Percentiles rank a stretch among this genome's conserved stretches.
Evolutionary conservation across 1,140 invertebrate genomes (phyloP).

Genomic region (Amyelois transitella): DNA sequence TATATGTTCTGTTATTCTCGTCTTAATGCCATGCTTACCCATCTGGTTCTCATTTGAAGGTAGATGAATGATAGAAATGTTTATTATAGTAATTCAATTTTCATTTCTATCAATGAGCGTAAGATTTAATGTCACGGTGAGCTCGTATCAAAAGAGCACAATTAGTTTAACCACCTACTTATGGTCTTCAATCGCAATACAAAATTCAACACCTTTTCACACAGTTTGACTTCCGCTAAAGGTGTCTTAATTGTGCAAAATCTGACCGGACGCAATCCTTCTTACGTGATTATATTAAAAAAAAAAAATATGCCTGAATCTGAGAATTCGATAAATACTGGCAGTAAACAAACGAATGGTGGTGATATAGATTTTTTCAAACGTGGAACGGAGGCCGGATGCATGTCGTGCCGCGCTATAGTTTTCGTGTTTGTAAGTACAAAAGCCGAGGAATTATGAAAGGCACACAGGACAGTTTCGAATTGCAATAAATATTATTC

Average conservation of each 20-base stretch:
- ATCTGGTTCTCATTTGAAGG: no score
- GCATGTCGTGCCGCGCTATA: constrained; percentile 33
- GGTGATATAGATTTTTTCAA: not conserved
- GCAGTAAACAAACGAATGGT: not conserved
- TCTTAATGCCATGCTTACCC: no score
- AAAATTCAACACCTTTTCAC: constrained; percentile 1
- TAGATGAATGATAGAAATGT: no score
- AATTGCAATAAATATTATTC: constrained; percentile 60
- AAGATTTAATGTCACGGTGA: no score
- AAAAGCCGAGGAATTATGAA: constrained; percentile 35
- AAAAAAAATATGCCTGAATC: not conserved
- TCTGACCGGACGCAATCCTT: constrained; percentile 5
- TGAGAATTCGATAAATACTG: not conserved
- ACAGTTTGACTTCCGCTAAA: constrained; percentile 2
- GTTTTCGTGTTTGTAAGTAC: constrained; percentile 42
- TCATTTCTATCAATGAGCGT: no score
- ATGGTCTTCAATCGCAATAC: not conserved
- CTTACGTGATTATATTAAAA: not conserved
- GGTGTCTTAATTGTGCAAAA: constrained; percentile 7
- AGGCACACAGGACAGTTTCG: constrained; percentile 57
- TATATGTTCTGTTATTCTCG: no score
- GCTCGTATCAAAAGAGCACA: no score
- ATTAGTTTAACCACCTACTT: not conserved
- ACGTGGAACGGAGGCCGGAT: constrained; percentile 42
- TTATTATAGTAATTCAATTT: no score